A percentile compares a stretch with the other conserved stretches of the same genome.
These are phyloP conservation scores for Ridgeia piscesae DNA, from an alignment of 1,140 invertebrate genomes.

Conservation along the genomic window DNA sequence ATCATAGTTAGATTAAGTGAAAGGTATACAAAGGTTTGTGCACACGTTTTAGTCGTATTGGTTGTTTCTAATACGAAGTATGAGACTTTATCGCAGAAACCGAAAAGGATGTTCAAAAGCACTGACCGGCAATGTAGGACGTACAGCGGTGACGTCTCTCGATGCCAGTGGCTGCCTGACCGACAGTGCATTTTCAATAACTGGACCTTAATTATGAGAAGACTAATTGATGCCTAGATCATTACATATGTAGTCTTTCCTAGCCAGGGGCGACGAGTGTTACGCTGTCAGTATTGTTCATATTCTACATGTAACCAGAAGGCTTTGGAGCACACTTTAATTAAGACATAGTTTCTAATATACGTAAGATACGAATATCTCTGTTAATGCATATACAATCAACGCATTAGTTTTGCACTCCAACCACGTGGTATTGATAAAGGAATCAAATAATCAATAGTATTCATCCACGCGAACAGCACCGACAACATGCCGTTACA, in stretches of 20 bases:
- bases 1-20: too few relatives aligned
- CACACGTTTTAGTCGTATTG: neutral
- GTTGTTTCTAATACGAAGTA: neutral
- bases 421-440: neutral
- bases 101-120: neutral
- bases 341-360: neutral
- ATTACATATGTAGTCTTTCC: neutral
- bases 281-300: neutral
- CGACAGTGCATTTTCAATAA: neutral
- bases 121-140: neutral
- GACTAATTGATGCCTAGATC: neutral
- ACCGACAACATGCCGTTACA: too few relatives aligned
- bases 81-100: neutral
- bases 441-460: neutral
- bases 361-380: neutral
- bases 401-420: neutral
- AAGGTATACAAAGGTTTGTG: too few relatives aligned
- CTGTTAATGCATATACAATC: neutral
- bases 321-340: neutral
- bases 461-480: neutral
- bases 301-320: neutral
- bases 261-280: neutral
- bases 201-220: neutral
- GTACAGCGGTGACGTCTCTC: neutral
- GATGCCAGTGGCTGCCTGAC: neutral